Conservation (phyloP, 2,888 invertebrate species). For the Spisula subtruncata region DNA sequence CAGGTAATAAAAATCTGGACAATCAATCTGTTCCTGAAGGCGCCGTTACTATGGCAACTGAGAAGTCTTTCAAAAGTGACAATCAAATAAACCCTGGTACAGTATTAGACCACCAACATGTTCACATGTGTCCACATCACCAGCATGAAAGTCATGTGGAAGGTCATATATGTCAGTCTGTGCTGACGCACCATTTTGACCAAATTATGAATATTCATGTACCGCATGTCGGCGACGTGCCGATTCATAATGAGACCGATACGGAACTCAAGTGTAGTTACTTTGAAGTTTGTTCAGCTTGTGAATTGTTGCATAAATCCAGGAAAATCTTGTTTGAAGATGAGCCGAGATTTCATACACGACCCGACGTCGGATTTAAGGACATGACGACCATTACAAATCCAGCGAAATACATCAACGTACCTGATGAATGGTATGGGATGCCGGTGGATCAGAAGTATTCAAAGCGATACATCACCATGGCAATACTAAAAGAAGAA, state of each 20-base stretch:
- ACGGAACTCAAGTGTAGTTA: conserved; percentile 58
- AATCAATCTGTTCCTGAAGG: conserved; percentile 49
- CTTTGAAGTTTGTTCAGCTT: conserved; percentile 74
- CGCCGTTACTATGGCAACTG: conserved; percentile 59
- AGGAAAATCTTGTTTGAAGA: conserved; percentile 81
- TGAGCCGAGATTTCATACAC: conserved; percentile 71
- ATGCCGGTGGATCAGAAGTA: conserved; percentile 84
- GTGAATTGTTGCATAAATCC: conserved; percentile 75
- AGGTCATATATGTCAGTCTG: conserved; percentile 63
- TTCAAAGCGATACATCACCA: conserved; percentile 79
- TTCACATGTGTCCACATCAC: conserved; percentile 41
- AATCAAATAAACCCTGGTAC: conserved; percentile 32
- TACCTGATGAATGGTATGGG: conserved; percentile 84
- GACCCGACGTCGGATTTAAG: conserved; percentile 66
- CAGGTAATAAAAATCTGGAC: conserved; percentile 9
- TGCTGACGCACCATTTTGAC: conserved; percentile 70
- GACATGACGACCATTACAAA: conserved; percentile 75
- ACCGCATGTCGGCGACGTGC: conserved; percentile 54
- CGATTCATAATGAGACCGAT: conserved; percentile 48
- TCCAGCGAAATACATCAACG: conserved; percentile 80
- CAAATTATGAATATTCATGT: conserved; percentile 67
- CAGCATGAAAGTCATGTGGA: conserved; percentile 50
- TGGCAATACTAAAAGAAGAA: conserved; percentile 82
- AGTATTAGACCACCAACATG: conserved; percentile 33
- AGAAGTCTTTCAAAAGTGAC: conserved; percentile 37